Percentiles rank a stretch among this genome's conserved stretches.
These are phyloP conservation scores for Channa maculata DNA, from an alignment of 2,113 vertebrate species.

Conservation along the genomic window DNA sequence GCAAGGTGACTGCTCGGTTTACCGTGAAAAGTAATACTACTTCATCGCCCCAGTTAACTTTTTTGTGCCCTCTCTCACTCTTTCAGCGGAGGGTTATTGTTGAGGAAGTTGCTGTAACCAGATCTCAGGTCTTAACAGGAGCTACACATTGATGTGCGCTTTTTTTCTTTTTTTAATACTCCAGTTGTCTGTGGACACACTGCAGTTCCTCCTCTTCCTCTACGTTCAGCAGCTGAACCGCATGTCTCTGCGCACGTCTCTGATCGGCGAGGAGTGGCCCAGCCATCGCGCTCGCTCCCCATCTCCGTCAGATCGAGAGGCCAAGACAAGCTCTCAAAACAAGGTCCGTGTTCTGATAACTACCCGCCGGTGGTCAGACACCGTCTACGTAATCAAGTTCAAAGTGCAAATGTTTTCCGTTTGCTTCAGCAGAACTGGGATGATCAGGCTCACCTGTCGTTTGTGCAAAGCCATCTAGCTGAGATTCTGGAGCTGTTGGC, in stretches of 20 bases:
- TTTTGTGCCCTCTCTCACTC: neutral
- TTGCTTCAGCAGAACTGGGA: conserved; percentile 90
- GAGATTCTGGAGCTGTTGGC: conserved; percentile 91
- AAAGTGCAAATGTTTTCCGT: neutral
- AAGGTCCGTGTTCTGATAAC: conserved; percentile 83
- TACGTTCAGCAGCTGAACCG: conserved; percentile 94
- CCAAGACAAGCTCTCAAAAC: conserved; percentile 85
- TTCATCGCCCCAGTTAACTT: neutral
- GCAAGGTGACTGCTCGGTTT: conserved; percentile 81
- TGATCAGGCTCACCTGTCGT: conserved; percentile 90
- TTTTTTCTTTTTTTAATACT: neutral
- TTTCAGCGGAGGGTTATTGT: neutral
- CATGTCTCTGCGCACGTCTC: conserved; percentile 89
- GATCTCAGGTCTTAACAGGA: neutral
- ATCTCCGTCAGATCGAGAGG: conserved; percentile 79
- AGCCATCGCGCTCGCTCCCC: conserved; percentile 83
- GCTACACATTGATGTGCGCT: neutral
- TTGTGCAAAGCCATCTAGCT: conserved; percentile 88
- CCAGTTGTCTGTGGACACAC: conserved; percentile 92
- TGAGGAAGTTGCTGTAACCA: neutral
- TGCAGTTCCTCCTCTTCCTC: conserved; percentile 97
- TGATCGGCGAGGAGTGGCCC: conserved; percentile 97
- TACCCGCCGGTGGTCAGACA: too few relatives aligned
- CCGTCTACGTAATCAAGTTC: neutral
- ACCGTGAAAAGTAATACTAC: neutral